Evolutionary conservation across 2,888 invertebrate species (phyloP), one percentile per base, ranked within the genome.

Genomic region (Amphimallon solstitiale): DNA sequence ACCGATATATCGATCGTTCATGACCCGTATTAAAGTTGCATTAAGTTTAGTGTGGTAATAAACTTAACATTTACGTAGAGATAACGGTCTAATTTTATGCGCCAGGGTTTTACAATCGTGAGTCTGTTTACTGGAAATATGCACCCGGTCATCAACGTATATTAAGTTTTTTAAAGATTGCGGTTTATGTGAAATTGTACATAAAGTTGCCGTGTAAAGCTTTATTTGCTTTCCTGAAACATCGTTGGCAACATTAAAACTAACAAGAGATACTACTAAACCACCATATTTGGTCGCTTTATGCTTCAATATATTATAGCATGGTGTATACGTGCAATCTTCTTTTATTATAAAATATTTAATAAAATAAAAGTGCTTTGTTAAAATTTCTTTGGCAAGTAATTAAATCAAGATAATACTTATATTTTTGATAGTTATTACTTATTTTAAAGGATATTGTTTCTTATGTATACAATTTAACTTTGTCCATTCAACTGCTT

Each of bases 41-140:
- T 56, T 56, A 56, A 56, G 40, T 56, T 56, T 43, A 56, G 56
- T 56, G 40, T 23, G 21, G 56, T 56, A 40, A 43, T 56, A 56
- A 56, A 56, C 56, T 56, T 56, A 40, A 56, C 56, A 23, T 56
- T 56, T 40, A 56, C 56, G 56, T 56, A 56, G 56, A 56, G 56
- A 56, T 56, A 56, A 56, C 56, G 56, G 56, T 56, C 61, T 48
- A 61, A 48, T 48, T 61, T 61, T 46, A 61, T 61, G 46, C 61
- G 61, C 34, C 21, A n/a, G 48, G 21, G 17, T 61, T 61, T 48
- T 61, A 61, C 48, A 61, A 46, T 46, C 61, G 35, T 35, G 29
- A 61, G 19, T 61, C 61, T 61, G 61, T 56, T 56, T 56, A 56
- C 56, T 21, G 56, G 40, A 21, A 56, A 56, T 56, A 56, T 56